Evolutionary conservation across 2,888 invertebrate species (phyloP), one percentile per base, ranked within the genome.

Genomic region (Synanthedon vespiformis): DNA sequence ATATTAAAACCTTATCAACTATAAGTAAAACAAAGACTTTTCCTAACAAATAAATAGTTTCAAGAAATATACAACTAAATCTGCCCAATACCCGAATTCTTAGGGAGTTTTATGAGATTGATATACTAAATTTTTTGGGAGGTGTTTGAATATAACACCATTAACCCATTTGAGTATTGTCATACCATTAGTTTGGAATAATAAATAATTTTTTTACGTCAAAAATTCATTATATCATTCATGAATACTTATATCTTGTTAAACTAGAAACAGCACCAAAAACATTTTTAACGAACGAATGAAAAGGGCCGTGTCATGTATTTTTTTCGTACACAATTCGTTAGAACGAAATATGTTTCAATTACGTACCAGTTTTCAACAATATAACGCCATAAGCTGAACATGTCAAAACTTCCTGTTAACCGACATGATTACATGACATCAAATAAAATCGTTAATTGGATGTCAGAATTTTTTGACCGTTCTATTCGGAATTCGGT

Each of bases 361-460:
- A 50, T 40, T 51, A n/a, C n/a, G n/a, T n/a, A 40, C 44, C 18
- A 40, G 11, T 41, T 41, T 51, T 51, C n/a, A 44, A 22, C 34
- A 49, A 49, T 49, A 4, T 49, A 18, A n/a, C 34, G 13, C 12
- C 34, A 49, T 22, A 27, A 12, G 34, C 49, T n/a, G 34, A 22
- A 10, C 49, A 49, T 49, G 34, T 49, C 49, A 16, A 27, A 49
- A 49, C 49, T 12, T 49, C 49, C 16, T 53, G 53, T 40, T 50
- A 53, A 18, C 40, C 34, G 50, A 44, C 47, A 50, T 53, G 44
- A 50, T 53, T 40, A 53, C 52, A 49, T 44, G 47, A 50, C 47
- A 50, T 34, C 13, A 16, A 44, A 54, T 55, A 50, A 56, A 55
- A 57, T 48, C 52, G 54, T 54, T 58, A 58, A 57, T 58, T 54